Conservation (phyloP, 2,113 vertebrate species). For the Typhlomys cinereus region DNA sequence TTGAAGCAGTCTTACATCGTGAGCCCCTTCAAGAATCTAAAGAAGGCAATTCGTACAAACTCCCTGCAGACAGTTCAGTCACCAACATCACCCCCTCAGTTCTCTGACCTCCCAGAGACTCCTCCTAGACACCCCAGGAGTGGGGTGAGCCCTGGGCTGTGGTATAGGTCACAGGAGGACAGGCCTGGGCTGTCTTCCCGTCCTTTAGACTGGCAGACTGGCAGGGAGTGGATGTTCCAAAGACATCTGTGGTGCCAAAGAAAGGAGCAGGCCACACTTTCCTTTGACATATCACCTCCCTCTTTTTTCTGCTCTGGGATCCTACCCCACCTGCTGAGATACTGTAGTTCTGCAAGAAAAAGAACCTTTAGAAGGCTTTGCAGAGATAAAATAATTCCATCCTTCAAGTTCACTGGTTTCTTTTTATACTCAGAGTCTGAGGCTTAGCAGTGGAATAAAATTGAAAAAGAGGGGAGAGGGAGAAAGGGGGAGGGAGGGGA, state of each 20-base stretch:
- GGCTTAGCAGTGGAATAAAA: slow-evolving; percentile 15
- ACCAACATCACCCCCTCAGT: background rate
- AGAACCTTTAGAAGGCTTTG: background rate
- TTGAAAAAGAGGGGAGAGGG: background rate
- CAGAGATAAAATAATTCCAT: background rate
- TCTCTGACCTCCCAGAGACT: background rate
- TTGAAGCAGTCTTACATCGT: background rate
- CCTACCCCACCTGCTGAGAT: background rate
- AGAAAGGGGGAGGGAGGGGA: fast-evolving
- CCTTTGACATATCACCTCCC: background rate
- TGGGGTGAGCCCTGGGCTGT: background rate
- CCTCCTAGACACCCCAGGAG: background rate
- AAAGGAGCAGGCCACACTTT: background rate
- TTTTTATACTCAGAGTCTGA: background rate
- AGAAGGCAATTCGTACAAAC: background rate
- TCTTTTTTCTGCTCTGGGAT: background rate
- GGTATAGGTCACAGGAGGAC: fast-evolving
- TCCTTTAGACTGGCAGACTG: too few species aligned
- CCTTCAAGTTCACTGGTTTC: slow-evolving; percentile 8
- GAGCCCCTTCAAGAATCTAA: background rate
- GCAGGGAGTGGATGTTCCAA: background rate
- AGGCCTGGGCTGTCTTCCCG: background rate
- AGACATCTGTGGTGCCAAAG: background rate
- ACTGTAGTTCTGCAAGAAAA: background rate
- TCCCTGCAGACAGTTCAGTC: background rate